Conservation (phyloP, 2,888 invertebrate genomes). For the Aphrophora alni region DNA sequence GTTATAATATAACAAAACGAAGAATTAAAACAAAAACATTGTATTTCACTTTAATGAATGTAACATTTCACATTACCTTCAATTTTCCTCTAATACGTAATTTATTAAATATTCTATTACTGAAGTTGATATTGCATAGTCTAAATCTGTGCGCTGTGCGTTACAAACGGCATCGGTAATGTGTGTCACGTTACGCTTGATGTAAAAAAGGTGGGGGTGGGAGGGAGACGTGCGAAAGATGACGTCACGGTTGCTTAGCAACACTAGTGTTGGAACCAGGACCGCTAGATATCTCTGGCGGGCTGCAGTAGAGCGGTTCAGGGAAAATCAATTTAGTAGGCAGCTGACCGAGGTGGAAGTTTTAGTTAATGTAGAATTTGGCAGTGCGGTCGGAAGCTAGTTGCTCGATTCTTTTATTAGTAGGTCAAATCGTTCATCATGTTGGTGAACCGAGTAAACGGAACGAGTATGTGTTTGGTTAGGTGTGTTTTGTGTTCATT, state of each 20-base stretch:
- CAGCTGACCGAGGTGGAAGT: conserved; percentile 38
- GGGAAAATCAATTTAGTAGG: conserved; percentile 48
- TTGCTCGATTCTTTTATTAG: not conserved
- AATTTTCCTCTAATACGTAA: too few species aligned
- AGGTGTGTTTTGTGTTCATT: not conserved
- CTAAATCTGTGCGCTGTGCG: too few species aligned
- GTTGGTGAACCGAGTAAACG: not conserved
- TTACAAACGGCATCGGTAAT: not conserved
- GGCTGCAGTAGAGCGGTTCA: conserved; percentile 35
- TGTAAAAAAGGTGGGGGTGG: too few species aligned
- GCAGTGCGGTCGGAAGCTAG: conserved; percentile 15
- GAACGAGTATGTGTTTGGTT: not conserved
- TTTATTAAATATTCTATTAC: too few species aligned
- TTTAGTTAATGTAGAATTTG: not conserved
- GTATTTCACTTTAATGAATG: too few species aligned
- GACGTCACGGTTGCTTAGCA: conserved; percentile 31
- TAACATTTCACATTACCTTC: too few species aligned
- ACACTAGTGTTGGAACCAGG: conserved; percentile 11
- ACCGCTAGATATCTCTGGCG: conserved; percentile 33
- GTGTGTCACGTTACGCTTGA: not conserved
- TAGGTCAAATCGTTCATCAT: not conserved
- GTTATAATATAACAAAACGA: too few species aligned
- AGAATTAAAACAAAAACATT: too few species aligned
- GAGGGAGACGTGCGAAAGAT: not conserved
- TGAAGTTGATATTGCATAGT: not conserved